Evolutionary conservation across 2,113 vertebrate genomes (phyloP).

Genomic region (Rhinichthys klamathensis): DNA sequence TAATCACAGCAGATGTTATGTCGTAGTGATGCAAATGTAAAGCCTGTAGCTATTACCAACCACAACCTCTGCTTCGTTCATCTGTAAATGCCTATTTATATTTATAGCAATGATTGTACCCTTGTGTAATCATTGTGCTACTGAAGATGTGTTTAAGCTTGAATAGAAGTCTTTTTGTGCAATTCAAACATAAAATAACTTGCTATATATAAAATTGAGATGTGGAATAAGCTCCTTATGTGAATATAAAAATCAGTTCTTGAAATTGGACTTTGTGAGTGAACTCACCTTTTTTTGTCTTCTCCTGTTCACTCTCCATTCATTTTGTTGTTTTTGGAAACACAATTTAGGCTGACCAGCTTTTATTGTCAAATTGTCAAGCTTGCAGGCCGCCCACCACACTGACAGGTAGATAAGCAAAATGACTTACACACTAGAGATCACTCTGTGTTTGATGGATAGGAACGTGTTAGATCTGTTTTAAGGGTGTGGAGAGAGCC

Average conservation of each 20-base stretch:
- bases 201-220: background rate
- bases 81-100: conserved; percentile 15
- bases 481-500: background rate
- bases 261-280: background rate
- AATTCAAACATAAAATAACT: background rate
- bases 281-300: too few relatives aligned
- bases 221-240: too few relatives aligned
- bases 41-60: conserved; percentile 45
- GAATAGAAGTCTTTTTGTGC: background rate
- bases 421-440: background rate
- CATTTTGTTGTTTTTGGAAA: too few relatives aligned
- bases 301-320: too few relatives aligned
- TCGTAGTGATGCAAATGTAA: conserved; percentile 25
- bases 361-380: background rate
- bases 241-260: background rate
- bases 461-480: background rate
- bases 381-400: background rate
- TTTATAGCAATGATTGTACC: background rate
- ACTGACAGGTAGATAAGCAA: background rate
- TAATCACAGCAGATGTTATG: conserved; percentile 38
- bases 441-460: background rate
- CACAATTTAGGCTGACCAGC: background rate
- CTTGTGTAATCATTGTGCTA: background rate
- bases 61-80: conserved; percentile 4
- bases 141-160: background rate